phyloP scores from a whole-genome alignment of 2,797 vertebrate genomes.

The Ibycter americanus region DNA sequence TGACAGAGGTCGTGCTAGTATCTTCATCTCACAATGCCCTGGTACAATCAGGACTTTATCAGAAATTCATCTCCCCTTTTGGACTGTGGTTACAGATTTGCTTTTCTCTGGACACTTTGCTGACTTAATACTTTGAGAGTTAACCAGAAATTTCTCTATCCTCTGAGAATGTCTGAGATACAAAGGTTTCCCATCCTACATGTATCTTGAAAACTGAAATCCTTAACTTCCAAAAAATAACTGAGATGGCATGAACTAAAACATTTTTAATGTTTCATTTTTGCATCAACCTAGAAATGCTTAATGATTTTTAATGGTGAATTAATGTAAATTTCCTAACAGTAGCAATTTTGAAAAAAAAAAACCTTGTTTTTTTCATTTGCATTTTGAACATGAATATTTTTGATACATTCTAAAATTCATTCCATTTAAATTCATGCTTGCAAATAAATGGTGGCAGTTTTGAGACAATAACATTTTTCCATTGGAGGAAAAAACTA shows the following conservation, averaged over 20 bases:
- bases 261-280: neutral
- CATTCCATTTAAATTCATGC: neutral
- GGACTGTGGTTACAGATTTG: neutral
- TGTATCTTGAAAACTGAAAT: neutral
- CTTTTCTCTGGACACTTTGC: neutral
- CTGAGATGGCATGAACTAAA: neutral
- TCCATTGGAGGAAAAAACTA: neutral
- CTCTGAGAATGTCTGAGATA: neutral
- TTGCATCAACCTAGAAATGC: neutral
- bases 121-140: neutral
- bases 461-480: neutral
- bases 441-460: neutral
- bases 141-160: neutral
- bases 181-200: neutral
- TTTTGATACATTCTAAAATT: neutral
- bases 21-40: neutral
- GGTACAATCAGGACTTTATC: neutral
- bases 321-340: neutral
- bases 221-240: neutral
- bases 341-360: neutral
- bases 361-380: neutral
- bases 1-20: neutral
- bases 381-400: neutral
- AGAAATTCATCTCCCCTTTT: neutral
- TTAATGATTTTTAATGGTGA: neutral